phyloP scores from a whole-genome alignment of 2,797 vertebrate species.

The Macroramphosus scolopax region DNA sequence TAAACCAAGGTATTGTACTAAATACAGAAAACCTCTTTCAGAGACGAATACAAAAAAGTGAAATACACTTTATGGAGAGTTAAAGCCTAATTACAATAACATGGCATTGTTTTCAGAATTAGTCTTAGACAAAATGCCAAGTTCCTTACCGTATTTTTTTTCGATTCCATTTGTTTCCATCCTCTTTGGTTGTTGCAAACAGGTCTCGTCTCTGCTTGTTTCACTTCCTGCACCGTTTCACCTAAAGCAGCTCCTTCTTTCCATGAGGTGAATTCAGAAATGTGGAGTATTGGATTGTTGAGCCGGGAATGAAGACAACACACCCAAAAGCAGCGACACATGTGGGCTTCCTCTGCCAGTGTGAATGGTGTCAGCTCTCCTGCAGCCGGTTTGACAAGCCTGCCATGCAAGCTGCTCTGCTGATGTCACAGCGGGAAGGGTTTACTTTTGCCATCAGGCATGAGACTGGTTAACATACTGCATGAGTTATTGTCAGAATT shows the following conservation, averaged over 20 bases:
- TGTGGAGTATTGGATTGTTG: neutral
- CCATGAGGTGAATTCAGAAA: conserved; percentile 11
- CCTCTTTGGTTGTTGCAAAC: neutral
- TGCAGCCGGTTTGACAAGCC: conserved; percentile 65
- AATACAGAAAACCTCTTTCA: too few relatives aligned
- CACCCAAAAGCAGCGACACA: conserved; percentile 9
- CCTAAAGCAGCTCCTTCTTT: conserved; percentile 5
- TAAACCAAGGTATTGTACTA: fast-evolving
- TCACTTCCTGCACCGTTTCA: conserved; percentile 24
- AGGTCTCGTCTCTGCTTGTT: neutral
- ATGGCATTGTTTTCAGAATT: too few relatives aligned
- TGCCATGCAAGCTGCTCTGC: conserved; percentile 32
- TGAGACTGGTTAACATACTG: neutral
- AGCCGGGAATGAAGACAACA: neutral
- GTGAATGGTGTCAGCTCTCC: conserved; percentile 26
- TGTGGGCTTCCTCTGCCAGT: conserved; percentile 22
- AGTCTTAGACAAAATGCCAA: neutral
- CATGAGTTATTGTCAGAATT: neutral
- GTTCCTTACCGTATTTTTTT: conserved; percentile 51
- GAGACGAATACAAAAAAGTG: neutral
- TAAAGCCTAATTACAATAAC: too few relatives aligned
- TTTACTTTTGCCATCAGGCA: conserved; percentile 24
- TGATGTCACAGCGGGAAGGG: conserved; percentile 62
- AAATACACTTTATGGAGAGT: neutral
- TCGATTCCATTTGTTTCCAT: conserved; percentile 68